These are phyloP conservation scores for Zoanthus sansibaricus DNA, from an alignment of 92 coral and sea anemone species.

Conservation along the genomic window DNA sequence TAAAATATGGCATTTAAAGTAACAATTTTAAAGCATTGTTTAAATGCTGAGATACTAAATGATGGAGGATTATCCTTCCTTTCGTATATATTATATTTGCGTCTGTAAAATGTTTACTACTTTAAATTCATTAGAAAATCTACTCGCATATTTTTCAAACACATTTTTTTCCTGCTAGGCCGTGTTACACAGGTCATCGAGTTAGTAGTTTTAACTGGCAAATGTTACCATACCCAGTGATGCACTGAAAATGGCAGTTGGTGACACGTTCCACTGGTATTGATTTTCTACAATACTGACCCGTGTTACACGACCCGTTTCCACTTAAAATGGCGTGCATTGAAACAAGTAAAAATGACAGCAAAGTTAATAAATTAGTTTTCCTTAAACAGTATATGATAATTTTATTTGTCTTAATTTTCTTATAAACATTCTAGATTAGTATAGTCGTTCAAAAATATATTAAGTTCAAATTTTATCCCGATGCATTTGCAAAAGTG, in stretches of 20 bases:
- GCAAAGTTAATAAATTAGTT: background rate
- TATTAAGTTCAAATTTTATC: no score
- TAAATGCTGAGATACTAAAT: background rate
- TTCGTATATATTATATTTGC: slow-evolving; percentile 3
- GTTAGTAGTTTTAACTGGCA: no score
- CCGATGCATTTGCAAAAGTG: no score
- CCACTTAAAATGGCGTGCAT: background rate
- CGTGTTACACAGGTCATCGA: no score
- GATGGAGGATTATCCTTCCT: background rate
- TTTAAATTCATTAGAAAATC: background rate
- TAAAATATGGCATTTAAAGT: slow-evolving; percentile 15
- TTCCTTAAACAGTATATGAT: background rate
- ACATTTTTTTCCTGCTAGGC: background rate
- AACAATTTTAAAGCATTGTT: background rate
- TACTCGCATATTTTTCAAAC: background rate
- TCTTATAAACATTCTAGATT: no score
- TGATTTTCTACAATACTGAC: no score
- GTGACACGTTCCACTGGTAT: no score
- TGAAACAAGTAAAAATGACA: background rate
- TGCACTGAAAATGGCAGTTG: no score
- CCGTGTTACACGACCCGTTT: background rate
- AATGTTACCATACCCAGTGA: no score
- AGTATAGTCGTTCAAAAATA: no score
- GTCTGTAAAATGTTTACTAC: background rate
- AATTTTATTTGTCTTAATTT: no score